phyloP scores from a whole-genome alignment of 2,113 vertebrate species.

The Pampusana beccarii region DNA sequence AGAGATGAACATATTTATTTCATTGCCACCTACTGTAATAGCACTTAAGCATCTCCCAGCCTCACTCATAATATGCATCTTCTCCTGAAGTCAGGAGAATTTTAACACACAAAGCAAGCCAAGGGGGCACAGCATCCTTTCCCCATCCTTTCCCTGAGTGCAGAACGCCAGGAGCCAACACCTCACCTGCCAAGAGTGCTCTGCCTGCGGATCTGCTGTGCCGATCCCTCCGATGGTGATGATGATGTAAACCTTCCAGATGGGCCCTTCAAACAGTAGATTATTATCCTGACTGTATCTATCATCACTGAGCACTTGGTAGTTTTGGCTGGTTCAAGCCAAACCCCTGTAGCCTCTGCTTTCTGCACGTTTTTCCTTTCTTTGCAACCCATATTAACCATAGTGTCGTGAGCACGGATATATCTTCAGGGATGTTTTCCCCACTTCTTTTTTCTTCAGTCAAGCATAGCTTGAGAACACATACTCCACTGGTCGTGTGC shows the following conservation, averaged over 20 bases:
- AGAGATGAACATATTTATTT: not conserved
- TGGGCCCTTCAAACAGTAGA: not conserved
- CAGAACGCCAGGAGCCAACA: not conserved
- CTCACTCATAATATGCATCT: not conserved
- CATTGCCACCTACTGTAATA: not conserved
- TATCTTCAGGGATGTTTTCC: not conserved
- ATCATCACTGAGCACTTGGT: not conserved
- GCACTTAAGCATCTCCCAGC: accelerated
- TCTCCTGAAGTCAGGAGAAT: not conserved
- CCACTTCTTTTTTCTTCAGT: too few relatives aligned
- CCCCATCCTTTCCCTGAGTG: not conserved
- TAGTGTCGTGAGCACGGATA: not conserved
- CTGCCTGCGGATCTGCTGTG: not conserved
- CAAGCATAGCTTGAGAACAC: not conserved
- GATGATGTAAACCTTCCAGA: not conserved
- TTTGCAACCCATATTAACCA: not conserved
- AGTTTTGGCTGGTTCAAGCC: not conserved
- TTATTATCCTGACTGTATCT: not conserved
- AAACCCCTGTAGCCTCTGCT: not conserved
- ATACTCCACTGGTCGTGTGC: not conserved
- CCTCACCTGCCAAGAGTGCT: not conserved
- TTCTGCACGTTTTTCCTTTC: not conserved
- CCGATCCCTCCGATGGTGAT: not conserved
- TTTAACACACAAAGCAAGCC: not conserved
- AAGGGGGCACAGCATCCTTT: not conserved